Base-by-base conservation (phyloP, 2,888 invertebrate genomes). In the Eristalinus aeneus region DNA sequence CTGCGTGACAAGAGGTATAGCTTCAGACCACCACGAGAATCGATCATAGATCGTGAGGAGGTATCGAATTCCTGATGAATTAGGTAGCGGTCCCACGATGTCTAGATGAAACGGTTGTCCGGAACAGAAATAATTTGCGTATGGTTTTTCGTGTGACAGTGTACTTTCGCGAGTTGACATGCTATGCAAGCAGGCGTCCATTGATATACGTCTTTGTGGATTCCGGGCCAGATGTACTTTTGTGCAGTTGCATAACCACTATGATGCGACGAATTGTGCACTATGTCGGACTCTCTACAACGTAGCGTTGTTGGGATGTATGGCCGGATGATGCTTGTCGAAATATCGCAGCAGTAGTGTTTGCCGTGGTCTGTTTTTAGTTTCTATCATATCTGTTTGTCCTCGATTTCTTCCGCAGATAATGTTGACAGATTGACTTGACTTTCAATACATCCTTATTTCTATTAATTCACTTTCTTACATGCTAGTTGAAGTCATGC, bases 91-190 rank as follows among this genome's bases (percentile, higher is more conserved):
- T 8, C 54, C 54, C 3, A 54, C 22, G 16, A 54, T 9, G 12
- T 54, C 22, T 12, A 54, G 12, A 12, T 54, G 54, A 54, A 22
- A 16, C 54, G 54, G 11, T 54, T 54, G 54, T 54, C 54, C 3
- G 22, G 54, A 22, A 54, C 54, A 22, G 22, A 20, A 54, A 22
- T 22, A 20, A 9, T 22, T 9, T 9, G 2, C 20, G 54, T 6
- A 54, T 22, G 6, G 22, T 54, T 54, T n/a, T 68, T 56, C 6
- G 67, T 68, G 39, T 58, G 39, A n/a, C 53, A 22, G 9, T 69
- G 58, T 22, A 69, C 23, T 20, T 58, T 69, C 1, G 68, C 36
- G 27, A 34, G 56, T 58, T 69, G 69, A 22, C 58, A 69, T 11
- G 20, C 22, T 20, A 69, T 27, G 20, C 69, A 69, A 12, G 36